phyloP scores from a whole-genome alignment of 2,888 invertebrate species.

The Agonopterix subpropinquella region DNA sequence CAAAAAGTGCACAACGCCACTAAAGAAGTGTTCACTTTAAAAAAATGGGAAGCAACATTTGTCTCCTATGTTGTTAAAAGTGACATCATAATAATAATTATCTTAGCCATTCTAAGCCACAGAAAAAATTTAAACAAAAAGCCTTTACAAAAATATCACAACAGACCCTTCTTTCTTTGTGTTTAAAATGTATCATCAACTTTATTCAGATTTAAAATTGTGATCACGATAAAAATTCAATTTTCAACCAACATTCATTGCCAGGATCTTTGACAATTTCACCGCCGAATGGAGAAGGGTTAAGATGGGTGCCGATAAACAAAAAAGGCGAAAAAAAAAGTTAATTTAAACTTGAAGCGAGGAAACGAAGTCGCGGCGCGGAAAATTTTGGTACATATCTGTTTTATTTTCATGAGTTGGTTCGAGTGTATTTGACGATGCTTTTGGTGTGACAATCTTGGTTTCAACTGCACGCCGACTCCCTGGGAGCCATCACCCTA shows the following conservation, averaged over 20 bases:
- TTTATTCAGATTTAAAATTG: slow-evolving; percentile 23
- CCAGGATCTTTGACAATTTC: slow-evolving; percentile 59
- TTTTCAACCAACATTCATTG: slow-evolving; percentile 54
- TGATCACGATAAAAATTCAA: slow-evolving; percentile 72
- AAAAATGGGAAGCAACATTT: too few species aligned
- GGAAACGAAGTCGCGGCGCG: slow-evolving; percentile 53
- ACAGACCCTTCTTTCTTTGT: too few species aligned
- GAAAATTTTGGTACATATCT: slow-evolving; percentile 27
- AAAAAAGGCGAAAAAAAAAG: slow-evolving; percentile 59
- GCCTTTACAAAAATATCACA: too few species aligned
- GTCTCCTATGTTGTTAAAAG: too few species aligned
- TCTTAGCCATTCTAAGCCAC: too few species aligned
- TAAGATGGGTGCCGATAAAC: slow-evolving; percentile 68
- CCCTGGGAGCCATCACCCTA: too few species aligned
- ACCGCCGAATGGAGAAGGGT: slow-evolving; percentile 57
- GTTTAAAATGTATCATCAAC: too few species aligned
- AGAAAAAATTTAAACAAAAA: too few species aligned
- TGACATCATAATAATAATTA: too few species aligned
- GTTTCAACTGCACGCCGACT: too few species aligned
- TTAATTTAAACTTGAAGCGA: slow-evolving; percentile 66
- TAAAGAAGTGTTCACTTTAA: too few species aligned
- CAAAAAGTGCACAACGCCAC: too few species aligned
- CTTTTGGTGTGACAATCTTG: not conserved
- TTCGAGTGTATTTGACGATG: not conserved
- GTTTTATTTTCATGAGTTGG: not conserved